phyloP scores from a whole-genome alignment of 2,888 invertebrate species.

The Chaetogeoica ovagalla region DNA sequence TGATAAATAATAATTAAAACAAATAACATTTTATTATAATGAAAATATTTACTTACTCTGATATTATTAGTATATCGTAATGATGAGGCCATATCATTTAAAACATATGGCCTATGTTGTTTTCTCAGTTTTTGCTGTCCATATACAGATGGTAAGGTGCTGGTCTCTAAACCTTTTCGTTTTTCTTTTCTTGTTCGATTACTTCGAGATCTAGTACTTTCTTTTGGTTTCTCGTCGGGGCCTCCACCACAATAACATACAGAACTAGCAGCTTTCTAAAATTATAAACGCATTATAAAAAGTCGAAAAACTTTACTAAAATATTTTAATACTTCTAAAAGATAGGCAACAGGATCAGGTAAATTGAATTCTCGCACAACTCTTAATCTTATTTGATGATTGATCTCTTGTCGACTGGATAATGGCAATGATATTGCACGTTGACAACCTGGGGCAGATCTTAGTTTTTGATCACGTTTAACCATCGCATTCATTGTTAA shows the following conservation, averaged over 20 bases:
- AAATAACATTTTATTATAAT: neutral
- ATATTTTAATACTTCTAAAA: constrained; percentile 64
- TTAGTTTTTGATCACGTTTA: constrained; percentile 81
- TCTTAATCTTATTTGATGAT: constrained; percentile 74
- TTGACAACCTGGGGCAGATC: constrained; percentile 77
- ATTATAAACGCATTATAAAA: neutral
- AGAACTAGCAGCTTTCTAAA: constrained; percentile 50
- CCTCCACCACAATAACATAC: constrained; percentile 48
- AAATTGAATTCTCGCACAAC: constrained; percentile 93
- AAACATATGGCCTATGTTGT: constrained; percentile 41
- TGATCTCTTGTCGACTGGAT: constrained; percentile 76
- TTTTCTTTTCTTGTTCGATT: constrained; percentile 48
- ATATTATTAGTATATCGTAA: constrained; percentile 40
- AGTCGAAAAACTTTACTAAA: neutral
- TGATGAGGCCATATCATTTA: constrained; percentile 44
- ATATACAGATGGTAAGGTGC: constrained; percentile 39
- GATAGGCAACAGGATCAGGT: constrained; percentile 83
- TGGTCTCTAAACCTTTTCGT: constrained; percentile 49
- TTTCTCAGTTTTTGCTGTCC: constrained; percentile 43
- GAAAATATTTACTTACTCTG: constrained; percentile 23
- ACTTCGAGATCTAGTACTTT: constrained; percentile 38
- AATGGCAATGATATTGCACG: constrained; percentile 76
- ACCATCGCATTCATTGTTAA: constrained; percentile 78
- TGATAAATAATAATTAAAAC: neutral
- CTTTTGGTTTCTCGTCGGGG: constrained; percentile 47